A percentile compares a stretch with the other conserved stretches of the same genome.
These are phyloP conservation scores for Glyphotaelius pellucidus DNA, from an alignment of 2,888 invertebrate species.

Conservation along the genomic window DNA sequence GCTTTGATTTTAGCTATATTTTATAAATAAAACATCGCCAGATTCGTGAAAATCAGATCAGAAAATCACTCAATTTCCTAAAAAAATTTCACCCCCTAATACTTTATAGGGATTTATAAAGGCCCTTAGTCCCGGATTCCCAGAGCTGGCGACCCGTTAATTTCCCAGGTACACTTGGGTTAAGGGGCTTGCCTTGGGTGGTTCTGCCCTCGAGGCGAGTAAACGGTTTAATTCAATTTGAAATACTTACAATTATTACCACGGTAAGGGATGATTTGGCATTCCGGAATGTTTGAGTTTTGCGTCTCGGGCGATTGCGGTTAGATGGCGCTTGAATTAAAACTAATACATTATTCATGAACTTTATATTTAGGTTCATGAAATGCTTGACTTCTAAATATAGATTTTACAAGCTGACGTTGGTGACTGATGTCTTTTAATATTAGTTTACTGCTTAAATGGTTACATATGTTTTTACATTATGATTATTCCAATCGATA, in stretches of 20 bases:
- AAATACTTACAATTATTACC: conserved; percentile 38
- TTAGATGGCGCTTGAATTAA: conserved; percentile 9
- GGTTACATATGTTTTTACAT: too few relatives aligned
- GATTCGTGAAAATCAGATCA: too few relatives aligned
- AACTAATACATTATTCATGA: background rate
- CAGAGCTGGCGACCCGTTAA: conserved; percentile 9
- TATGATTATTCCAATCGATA: too few relatives aligned
- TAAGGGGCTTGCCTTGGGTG: background rate
- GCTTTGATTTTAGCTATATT: too few relatives aligned
- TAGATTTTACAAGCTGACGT: too few relatives aligned
- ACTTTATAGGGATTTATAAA: background rate
- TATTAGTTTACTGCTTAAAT: too few relatives aligned
- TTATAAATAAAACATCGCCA: too few relatives aligned
- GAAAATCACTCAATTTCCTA: background rate
- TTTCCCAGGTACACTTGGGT: conserved; percentile 16
- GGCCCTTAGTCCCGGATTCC: background rate
- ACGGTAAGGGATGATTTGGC: conserved; percentile 20
- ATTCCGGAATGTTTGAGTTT: conserved; percentile 8
- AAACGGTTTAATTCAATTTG: conserved; percentile 38
- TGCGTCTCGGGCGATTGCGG: background rate
- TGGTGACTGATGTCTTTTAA: too few relatives aligned
- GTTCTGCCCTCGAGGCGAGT: conserved; percentile 17
- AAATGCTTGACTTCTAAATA: background rate
- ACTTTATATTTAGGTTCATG: background rate
- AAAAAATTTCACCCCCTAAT: background rate